These are phyloP conservation scores for Oreochromis tanganicae DNA, from an alignment of 2,113 vertebrate species.

Conservation along the genomic window DNA sequence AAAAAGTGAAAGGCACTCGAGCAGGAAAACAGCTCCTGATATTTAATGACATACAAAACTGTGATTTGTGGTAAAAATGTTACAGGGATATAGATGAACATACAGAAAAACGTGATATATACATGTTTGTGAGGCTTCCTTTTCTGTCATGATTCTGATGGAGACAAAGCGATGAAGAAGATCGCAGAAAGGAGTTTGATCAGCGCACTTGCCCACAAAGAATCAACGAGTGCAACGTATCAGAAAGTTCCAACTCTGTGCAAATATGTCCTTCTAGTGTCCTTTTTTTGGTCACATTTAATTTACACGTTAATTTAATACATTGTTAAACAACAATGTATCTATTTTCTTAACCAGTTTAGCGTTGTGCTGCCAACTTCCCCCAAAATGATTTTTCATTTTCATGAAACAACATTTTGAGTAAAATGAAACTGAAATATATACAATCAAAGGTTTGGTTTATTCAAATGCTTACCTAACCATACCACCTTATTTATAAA, in stretches of 20 bases:
- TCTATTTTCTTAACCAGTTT: neutral
- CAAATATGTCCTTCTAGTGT: neutral
- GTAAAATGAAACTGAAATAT: neutral
- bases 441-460: neutral
- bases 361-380: rapidly evolving
- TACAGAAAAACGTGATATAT: too few species aligned
- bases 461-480: neutral
- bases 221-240: neutral
- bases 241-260: neutral
- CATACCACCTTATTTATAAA: neutral
- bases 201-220: neutral
- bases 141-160: neutral
- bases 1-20: too few species aligned
- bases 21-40: too few species aligned
- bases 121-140: neutral
- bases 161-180: neutral
- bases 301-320: neutral
- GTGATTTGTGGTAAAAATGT: neutral
- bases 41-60: neutral
- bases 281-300: rapidly evolving
- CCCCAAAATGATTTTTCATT: neutral
- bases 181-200: neutral
- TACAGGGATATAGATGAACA: neutral
- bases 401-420: rapidly evolving
- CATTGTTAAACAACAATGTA: neutral